phyloP scores from a whole-genome alignment of 2,797 vertebrate genomes.

The Rousettus madagascariensis region DNA sequence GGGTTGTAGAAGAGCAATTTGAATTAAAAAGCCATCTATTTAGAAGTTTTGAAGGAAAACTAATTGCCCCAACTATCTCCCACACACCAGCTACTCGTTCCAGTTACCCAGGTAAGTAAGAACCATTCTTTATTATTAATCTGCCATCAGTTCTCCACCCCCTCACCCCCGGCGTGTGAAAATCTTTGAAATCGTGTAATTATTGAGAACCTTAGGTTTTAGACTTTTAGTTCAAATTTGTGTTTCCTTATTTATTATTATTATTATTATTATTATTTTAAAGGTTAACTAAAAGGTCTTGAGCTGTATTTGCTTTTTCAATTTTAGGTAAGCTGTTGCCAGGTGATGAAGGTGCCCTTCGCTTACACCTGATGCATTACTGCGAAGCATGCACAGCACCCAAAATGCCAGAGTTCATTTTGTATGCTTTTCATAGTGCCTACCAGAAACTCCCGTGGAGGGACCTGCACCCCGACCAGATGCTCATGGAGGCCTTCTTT shows the following conservation, averaged over 20 bases:
- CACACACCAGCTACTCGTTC: not conserved
- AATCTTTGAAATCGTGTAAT: conserved; percentile 1
- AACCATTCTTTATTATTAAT: not conserved
- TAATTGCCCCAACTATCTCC: not conserved
- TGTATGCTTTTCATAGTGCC: conserved; percentile 93
- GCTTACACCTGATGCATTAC: conserved; percentile 94
- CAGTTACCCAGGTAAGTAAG: not conserved
- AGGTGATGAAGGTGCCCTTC: conserved; percentile 90
- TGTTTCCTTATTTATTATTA: not conserved
- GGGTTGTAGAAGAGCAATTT: not conserved
- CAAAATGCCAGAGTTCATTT: conserved; percentile 94
- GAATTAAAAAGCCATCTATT: not conserved
- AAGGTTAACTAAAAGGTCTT: not conserved
- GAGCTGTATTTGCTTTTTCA: conserved; percentile 37
- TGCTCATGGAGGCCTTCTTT: conserved; percentile 97
- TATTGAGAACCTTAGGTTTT: conserved; percentile 23
- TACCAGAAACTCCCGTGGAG: conserved; percentile 92
- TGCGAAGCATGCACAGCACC: conserved; percentile 93
- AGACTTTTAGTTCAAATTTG: conserved; percentile 11
- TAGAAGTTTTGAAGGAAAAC: conserved; percentile 26
- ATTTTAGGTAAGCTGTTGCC: conserved; percentile 91
- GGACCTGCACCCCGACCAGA: conserved; percentile 93
- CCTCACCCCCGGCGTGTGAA: not conserved
- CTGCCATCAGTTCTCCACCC: not conserved
- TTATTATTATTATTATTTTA: not conserved